These are phyloP conservation scores for Trematomus loennbergii DNA, from an alignment of 2,113 vertebrate species.

Conservation along the genomic window DNA sequence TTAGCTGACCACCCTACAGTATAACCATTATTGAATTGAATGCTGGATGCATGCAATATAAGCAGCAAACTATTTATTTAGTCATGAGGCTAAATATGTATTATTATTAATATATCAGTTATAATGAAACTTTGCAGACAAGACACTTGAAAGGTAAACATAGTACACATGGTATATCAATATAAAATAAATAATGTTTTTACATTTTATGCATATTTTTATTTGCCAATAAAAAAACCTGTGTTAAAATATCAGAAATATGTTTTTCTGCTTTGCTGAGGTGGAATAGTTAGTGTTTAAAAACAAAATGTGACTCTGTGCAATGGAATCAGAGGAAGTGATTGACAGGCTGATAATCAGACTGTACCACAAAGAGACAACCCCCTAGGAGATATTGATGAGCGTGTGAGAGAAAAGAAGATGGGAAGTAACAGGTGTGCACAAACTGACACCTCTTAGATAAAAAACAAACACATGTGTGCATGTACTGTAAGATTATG, in stretches of 20 bases:
- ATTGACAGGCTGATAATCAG: not conserved
- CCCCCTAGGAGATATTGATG: constrained; percentile 31
- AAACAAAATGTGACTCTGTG: not conserved
- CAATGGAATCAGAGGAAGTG: too few relatives aligned
- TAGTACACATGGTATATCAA: too few relatives aligned
- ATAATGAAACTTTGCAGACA: not conserved
- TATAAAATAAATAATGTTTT: not conserved
- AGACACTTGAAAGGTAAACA: not conserved
- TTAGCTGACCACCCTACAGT: not conserved
- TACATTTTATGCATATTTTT: too few relatives aligned
- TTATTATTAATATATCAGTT: not conserved
- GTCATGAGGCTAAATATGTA: not conserved
- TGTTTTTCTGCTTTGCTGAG: too few relatives aligned
- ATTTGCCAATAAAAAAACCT: too few relatives aligned
- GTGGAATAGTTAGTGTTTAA: not conserved
- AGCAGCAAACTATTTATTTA: not conserved
- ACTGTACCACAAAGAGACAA: not conserved
- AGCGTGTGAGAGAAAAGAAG: not conserved
- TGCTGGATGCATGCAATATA: not conserved
- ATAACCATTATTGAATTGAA: not conserved
- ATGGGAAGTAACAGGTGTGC: constrained; percentile 28
- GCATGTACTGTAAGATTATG: constrained; percentile 4
- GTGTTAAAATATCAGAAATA: too few relatives aligned
- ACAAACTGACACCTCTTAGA: constrained; percentile 40
- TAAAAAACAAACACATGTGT: not conserved